Conservation (phyloP, 92 coral and sea anemone genomes). For the Epizoanthus scotinus region DNA sequence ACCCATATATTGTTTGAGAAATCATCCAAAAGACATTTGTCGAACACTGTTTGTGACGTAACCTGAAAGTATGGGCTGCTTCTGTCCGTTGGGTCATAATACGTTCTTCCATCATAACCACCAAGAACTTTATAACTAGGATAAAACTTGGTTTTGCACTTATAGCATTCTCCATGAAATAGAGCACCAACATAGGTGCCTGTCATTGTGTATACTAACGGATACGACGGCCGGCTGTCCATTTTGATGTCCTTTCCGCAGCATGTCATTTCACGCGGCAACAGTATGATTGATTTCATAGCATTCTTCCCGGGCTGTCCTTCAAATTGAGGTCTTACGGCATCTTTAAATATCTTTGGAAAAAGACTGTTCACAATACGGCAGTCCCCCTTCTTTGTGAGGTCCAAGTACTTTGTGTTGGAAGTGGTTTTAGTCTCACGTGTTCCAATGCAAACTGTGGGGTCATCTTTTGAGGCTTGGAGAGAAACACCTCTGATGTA, state of each 20-base stretch:
- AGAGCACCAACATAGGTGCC: constrained; percentile 24
- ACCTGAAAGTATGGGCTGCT: constrained; percentile 9
- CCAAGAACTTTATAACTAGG: constrained; percentile 26
- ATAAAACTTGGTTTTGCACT: constrained; percentile 7
- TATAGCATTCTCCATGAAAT: constrained; percentile 2
- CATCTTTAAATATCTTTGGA: constrained; percentile 7
- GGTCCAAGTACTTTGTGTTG: constrained; percentile 19
- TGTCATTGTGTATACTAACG: constrained; percentile 15
- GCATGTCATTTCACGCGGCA: constrained; percentile 20
- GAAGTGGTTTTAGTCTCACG: constrained; percentile 10
- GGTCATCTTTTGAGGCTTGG: constrained; percentile 5
- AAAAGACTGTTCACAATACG: constrained; percentile 32
- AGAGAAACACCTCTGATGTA: constrained; percentile 10
- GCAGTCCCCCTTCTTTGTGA: constrained; percentile 20
- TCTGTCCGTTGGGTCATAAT: constrained; percentile 18
- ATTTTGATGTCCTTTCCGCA: constrained; percentile 11
- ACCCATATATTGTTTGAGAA: constrained; percentile 41
- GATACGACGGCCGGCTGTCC: constrained; percentile 11
- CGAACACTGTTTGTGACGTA: constrained; percentile 35
- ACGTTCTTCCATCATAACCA: background rate
- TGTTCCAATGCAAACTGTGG: constrained; percentile 30
- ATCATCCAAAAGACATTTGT: constrained; percentile 24
- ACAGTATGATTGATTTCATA: constrained; percentile 1
- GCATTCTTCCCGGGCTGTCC: background rate
- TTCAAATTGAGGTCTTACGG: background rate